A percentile compares a stretch with the other conserved stretches of the same genome.
These are phyloP conservation scores for Hippolais icterina DNA, from an alignment of 2,113 vertebrate genomes.

Conservation along the genomic window DNA sequence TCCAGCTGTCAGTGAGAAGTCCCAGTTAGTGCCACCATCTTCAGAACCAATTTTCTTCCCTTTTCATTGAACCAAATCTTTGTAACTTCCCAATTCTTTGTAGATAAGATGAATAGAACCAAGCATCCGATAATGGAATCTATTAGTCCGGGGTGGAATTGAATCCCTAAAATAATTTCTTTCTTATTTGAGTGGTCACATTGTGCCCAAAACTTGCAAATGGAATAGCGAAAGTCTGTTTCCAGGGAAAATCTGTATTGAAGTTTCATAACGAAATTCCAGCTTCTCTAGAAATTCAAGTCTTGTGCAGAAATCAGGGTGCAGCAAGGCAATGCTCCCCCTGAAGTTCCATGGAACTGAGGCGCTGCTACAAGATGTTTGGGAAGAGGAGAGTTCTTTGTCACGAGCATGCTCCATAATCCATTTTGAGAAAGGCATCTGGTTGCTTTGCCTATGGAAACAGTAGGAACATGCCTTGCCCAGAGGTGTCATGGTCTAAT, in stretches of 20 bases:
- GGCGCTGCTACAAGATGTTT: neutral
- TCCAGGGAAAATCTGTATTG: neutral
- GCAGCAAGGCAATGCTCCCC: neutral
- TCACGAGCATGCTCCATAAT: neutral
- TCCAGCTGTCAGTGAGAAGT: neutral
- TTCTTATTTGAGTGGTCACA: neutral
- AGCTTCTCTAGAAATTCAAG: neutral
- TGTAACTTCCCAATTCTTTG: neutral
- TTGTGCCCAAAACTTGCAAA: neutral
- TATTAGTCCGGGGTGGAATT: neutral
- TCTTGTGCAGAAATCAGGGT: neutral
- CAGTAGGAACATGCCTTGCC: neutral
- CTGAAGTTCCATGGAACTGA: neutral
- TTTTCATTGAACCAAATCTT: neutral
- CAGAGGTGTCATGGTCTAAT: neutral
- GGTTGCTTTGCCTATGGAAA: neutral
- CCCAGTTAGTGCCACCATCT: neutral
- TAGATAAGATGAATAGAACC: neutral
- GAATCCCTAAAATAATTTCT: neutral
- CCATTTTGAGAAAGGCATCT: neutral
- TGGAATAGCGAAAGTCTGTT: neutral
- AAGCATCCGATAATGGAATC: fast-evolving
- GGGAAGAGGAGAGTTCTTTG: neutral
- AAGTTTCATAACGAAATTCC: neutral
- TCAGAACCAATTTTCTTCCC: neutral